Base-by-base conservation (phyloP, 2,797 vertebrate genomes). In the Staurois parvus region DNA sequence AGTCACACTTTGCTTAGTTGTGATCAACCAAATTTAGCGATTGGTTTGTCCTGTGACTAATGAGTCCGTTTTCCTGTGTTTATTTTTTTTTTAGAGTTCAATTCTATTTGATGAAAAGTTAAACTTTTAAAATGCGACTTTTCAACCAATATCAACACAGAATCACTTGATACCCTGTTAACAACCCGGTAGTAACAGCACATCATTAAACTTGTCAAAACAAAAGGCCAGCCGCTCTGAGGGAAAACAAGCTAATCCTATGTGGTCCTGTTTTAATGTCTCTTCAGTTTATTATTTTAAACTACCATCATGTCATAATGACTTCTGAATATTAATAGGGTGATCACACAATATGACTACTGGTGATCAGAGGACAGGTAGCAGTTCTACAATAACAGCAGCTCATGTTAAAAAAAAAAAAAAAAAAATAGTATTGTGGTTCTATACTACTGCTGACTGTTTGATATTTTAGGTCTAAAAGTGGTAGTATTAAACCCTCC, bases 141-240 rank as follows among this genome's bases (percentile, higher is more conserved):
- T 81, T 85, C 70, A 68, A 56, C 40, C 29, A 67, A 79, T 29
- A 85, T 74, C 70, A 74, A 56, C 48, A 67, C 40, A 11, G 8
- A 76, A 75, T 85, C 78, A 80, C 64, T 85, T 81, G 64, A 75
- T 80, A 81, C 45, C 70, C 34, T 75, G 78, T 85, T 81, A 85
- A 80, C 70, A 73, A 40, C 77, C 69, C 84, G 69, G 67, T 75
- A 78, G 70, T 80, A 67, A 56, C 11, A 68, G 34, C 52, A 72
- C 67, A 45, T 79, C 37, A 73, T 79, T 40, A 79, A 48, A 42
- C 83, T 40, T 73, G 76, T 79, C 83, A 73, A 79, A 84, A 64
- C 76, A 70, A 52, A 69, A 45, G 62, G 68, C 29, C 42, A 2
- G 24, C 12, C 70, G n/a, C 32, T n/a, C 24, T 26, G 48, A 67